These are phyloP conservation scores for Pachycephala philippinensis DNA, from an alignment of 2,113 vertebrate species.

Conservation along the genomic window DNA sequence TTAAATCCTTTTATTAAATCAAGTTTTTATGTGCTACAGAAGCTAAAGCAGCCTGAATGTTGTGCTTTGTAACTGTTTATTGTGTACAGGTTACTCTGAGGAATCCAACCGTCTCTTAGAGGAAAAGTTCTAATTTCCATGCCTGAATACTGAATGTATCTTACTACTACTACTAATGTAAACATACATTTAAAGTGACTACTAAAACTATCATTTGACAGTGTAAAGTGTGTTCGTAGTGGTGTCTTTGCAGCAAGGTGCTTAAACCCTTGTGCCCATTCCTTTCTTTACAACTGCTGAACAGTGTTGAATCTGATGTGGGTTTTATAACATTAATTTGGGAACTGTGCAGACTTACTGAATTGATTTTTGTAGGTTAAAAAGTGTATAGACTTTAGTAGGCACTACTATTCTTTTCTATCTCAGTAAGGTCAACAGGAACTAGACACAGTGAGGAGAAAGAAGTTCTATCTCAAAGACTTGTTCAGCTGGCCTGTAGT, in stretches of 20 bases:
- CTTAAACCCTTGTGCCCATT: background rate
- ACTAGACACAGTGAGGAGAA: background rate
- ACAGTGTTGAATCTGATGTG: background rate
- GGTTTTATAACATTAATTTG: background rate
- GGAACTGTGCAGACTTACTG: background rate
- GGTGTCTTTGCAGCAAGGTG: background rate
- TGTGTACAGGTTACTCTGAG: background rate
- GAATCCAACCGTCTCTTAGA: background rate
- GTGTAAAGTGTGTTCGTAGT: background rate
- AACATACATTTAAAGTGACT: background rate
- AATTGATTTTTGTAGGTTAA: background rate
- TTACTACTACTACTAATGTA: background rate
- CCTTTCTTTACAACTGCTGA: background rate
- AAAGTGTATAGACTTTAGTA: background rate
- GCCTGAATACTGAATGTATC: background rate
- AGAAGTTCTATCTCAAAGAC: background rate
- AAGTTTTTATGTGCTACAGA: background rate
- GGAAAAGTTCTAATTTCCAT: background rate
- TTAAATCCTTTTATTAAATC: background rate
- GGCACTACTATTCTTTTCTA: background rate
- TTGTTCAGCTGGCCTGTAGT: fast-evolving
- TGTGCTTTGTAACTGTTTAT: background rate
- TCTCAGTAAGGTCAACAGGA: background rate
- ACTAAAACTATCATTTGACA: background rate
- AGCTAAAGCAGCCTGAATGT: background rate